Conservation (phyloP, 2,113 vertebrate species). For the Epinephelus fuscoguttatus region DNA sequence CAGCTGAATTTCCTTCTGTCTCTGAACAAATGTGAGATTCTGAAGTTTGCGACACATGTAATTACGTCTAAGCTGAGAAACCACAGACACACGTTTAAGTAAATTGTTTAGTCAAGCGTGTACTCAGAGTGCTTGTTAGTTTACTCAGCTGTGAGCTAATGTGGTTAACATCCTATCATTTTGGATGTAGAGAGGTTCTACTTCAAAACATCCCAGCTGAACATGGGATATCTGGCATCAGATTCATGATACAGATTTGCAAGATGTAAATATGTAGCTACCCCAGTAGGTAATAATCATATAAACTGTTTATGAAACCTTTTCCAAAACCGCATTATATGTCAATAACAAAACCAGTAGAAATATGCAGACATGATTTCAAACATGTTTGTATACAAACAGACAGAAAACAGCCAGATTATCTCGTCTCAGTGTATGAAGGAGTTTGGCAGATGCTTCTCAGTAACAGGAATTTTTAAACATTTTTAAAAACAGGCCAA, state of each 20-base stretch:
- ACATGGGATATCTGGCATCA: conserved; percentile 5
- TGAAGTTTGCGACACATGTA: conserved; percentile 46
- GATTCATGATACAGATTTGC: conserved; percentile 12
- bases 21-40: conserved; percentile 47
- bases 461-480: neutral
- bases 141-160: conserved; percentile 57
- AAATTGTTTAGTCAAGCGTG: conserved; percentile 63
- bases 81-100: conserved; percentile 56
- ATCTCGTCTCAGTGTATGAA: neutral
- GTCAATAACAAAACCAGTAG: neutral
- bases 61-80: conserved; percentile 65
- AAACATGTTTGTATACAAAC: neutral
- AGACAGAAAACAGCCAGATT: neutral
- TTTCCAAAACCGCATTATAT: neutral
- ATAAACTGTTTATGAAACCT: conserved; percentile 1
- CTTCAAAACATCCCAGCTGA: conserved; percentile 17
- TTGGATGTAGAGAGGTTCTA: conserved; percentile 19
- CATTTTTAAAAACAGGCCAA: too few relatives aligned
- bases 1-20: conserved; percentile 8
- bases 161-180: conserved; percentile 57
- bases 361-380: neutral
- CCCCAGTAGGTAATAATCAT: neutral
- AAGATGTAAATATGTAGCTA: conserved; percentile 18
- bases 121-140: conserved; percentile 45
- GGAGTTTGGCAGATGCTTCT: neutral